Base-by-base conservation (phyloP, 2,888 invertebrate genomes). In the Volucella inflata region DNA sequence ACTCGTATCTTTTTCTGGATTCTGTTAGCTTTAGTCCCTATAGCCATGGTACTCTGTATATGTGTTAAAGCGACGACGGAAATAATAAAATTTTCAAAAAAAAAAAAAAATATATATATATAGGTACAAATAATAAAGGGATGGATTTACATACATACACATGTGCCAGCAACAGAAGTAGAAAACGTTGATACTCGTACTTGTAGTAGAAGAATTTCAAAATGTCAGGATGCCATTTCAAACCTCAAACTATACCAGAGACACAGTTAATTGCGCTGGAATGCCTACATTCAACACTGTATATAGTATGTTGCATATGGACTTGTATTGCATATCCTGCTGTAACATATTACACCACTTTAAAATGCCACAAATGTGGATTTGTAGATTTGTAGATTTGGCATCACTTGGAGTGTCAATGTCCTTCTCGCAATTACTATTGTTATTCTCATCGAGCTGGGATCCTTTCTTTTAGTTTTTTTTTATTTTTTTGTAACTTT, bases 361-460 rank as follows among this genome's bases (percentile, higher is more conserved):
- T 51, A 59, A 67, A 44, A 30, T 6, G 30, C 42, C 50, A 78
- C 68, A 65, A 60, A 79, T 72, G 67, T 46, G 67, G 53, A 76
- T 80, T 75, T 80, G 71, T 46, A 71, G 53, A 76, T 80, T 75
- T 80, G 71, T 46, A 71, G 53, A 76, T 80, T 75, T 80, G 71
- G 80, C 84, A 80, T 65, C 84, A 67, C 71, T 80, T 65, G 65
- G 51, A 75, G 80, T 85, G 84, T 85, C 84, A 85, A 85, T 59
- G 84, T 80, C 76, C 84, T 85, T 80, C 75, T 75, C 76, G 76
- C 55, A 70, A 80, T 48, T 62, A 55, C 84, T 76, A 62, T 84
- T 80, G 80, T 80, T 84, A 60, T 80, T 72, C 53, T 48, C 36
- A 67, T 67, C 60, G 36, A 17, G 60, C 12, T 60, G 17, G 30